Percentiles rank a stretch among this genome's conserved stretches.
Conservation (phyloP, 2,888 invertebrate genomes). For the Tenthredo notha region DNA sequence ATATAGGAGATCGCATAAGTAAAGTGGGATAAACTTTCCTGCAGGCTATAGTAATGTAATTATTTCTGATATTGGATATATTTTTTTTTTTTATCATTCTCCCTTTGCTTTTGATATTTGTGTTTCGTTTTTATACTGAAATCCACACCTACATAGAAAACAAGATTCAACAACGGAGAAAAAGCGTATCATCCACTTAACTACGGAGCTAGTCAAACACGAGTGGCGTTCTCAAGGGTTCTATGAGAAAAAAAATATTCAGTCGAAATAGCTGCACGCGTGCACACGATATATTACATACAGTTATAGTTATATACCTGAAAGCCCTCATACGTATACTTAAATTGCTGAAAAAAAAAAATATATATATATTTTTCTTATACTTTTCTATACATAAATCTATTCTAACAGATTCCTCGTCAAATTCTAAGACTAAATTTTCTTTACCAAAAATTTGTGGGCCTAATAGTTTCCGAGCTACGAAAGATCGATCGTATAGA, state of each 20-base stretch:
- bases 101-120: neutral
- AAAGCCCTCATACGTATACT: neutral
- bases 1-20: neutral
- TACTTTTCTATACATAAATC: too few relatives aligned
- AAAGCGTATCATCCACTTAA: constrained; percentile 48
- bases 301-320: neutral
- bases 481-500: too few relatives aligned
- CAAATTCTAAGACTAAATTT: too few relatives aligned
- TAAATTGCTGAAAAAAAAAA: too few relatives aligned
- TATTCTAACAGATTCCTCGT: too few relatives aligned
- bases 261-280: constrained; percentile 18
- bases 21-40: neutral
- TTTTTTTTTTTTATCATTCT: neutral
- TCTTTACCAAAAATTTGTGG: too few relatives aligned
- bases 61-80: neutral
- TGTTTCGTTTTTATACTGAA: neutral
- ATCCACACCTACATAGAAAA: constrained; percentile 13
- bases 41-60: neutral
- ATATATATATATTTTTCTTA: too few relatives aligned
- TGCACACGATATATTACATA: neutral
- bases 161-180: constrained; percentile 37
- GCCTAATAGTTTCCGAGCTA: too few relatives aligned
- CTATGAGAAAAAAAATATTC: constrained; percentile 41
- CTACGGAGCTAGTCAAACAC: constrained; percentile 46
- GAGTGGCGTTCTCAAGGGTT: constrained; percentile 46